phyloP scores from a whole-genome alignment of 2,113 vertebrate species.

The Aleadryas rufinucha region DNA sequence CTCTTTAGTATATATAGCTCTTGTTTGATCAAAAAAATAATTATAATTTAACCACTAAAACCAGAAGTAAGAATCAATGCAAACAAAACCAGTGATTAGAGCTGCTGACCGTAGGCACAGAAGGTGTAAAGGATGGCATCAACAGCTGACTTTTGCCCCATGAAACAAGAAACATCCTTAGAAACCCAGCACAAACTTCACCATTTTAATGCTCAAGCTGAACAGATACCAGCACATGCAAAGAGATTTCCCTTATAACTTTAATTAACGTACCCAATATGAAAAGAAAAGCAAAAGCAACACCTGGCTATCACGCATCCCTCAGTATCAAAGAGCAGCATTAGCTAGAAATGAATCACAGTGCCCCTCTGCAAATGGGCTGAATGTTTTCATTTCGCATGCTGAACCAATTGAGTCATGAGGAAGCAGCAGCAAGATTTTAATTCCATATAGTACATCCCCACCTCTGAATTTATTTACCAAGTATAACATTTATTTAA shows the following conservation, averaged over 20 bases:
- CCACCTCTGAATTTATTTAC: conserved; percentile 66
- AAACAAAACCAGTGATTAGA: not conserved
- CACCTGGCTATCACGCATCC: not conserved
- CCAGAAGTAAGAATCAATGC: not conserved
- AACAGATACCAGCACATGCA: not conserved
- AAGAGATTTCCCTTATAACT: not conserved
- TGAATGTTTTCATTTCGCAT: not conserved
- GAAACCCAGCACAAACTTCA: not conserved
- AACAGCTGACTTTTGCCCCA: not conserved
- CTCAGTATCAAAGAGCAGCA: not conserved
- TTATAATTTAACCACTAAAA: not conserved
- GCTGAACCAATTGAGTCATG: conserved; percentile 19
- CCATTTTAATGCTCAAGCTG: not conserved
- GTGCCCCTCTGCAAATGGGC: conserved; percentile 26
- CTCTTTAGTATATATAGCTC: not conserved
- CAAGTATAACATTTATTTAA: conserved; percentile 74
- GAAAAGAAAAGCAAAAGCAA: not conserved
- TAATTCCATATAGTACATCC: conserved; percentile 69
- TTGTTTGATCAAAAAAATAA: not conserved
- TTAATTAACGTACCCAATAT: not conserved
- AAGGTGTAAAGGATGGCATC: not conserved
- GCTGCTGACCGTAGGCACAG: not conserved
- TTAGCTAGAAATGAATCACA: conserved; percentile 3
- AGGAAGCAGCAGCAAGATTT: conserved; percentile 40
- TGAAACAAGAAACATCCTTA: not conserved